Evolutionary conservation across 1,140 invertebrate species (phyloP), one percentile per base, ranked within the genome.

Genomic region (Drosophila carrolli): DNA sequence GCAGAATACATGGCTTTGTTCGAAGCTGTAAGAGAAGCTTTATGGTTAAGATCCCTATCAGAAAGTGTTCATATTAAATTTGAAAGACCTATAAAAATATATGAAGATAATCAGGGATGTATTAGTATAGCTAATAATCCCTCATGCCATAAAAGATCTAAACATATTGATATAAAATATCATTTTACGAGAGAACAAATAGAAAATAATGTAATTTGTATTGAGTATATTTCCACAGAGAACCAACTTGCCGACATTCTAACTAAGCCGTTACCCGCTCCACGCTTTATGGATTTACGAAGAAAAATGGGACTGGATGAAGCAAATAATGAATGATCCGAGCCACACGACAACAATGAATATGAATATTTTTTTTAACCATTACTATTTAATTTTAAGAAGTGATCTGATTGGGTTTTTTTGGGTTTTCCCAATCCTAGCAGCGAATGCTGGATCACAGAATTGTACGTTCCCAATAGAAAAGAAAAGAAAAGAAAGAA

Each of bases 31-130:
- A 47, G 44, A 47, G 16, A 54, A 41, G 38, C 27, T 2, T 43
- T 47, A 6, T 47, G 19, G 44, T 47, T 47, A 5, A 23, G 13
- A 23, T 47, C 44, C 5, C 2, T 47, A 13, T 5, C 13, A 43
- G 41, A 43, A 43, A 43, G 41, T 43, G n/a, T 43, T 43, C 41
- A 23, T 47, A 47, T 47, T 8, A 16, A 47, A 23, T 47, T 47
- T 47, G 44, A 46, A 19, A 46, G 10, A 35, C 27, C 56, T 37
- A 58, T 58, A 11, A 46, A 58, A 37, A 32, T 29, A 43, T 57
- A 57, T 44, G 54, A 29, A 23, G 53, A 55, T 13, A 55, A 55
- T 23, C 55, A 57, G 43, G 40, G 55, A n/a, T 57, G 44, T 38
- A 50, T 48, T 23, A 50, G 14, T 13, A 61, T 61, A 38, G 46